Conservation (phyloP, 2,113 vertebrate genomes). For the Tragelaphus scriptus region DNA sequence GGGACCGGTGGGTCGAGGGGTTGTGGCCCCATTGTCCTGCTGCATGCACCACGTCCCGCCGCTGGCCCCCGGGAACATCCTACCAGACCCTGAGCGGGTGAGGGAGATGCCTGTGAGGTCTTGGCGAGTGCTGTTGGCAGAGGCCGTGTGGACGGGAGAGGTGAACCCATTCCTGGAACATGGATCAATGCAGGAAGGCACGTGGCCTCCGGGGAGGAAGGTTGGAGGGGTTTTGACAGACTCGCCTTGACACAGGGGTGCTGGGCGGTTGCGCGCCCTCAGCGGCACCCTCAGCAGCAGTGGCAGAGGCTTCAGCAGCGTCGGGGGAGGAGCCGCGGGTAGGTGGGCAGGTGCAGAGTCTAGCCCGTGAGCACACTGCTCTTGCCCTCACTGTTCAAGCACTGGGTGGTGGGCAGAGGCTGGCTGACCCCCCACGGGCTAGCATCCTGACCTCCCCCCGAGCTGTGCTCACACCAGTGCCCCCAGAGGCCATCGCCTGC, state of each 20-base stretch:
- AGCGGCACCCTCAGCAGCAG: accelerated
- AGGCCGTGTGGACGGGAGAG: background rate
- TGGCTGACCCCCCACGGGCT: accelerated
- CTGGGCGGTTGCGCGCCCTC: accelerated
- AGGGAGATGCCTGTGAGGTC: background rate
- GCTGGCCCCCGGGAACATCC: accelerated
- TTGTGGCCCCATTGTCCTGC: accelerated
- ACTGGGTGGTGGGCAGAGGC: background rate
- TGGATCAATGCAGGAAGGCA: accelerated
- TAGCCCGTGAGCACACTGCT: accelerated
- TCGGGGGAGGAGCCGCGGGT: too few relatives aligned
- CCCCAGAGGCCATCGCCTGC: accelerated
- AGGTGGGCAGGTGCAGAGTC: accelerated
- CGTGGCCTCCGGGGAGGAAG: accelerated
- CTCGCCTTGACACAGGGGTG: accelerated
- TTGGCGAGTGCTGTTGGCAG: accelerated
- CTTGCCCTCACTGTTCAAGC: accelerated
- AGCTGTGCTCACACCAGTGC: accelerated
- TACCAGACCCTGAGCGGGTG: accelerated
- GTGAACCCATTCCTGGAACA: accelerated
- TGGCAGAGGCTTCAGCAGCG: accelerated
- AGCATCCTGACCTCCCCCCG: accelerated
- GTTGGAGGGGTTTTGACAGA: accelerated
- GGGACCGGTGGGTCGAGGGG: accelerated
- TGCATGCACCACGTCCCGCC: accelerated